Percentiles rank a stretch among this genome's conserved stretches.
phyloP scores from a whole-genome alignment of 2,797 vertebrate species.

The Lagodon rhomboides region DNA sequence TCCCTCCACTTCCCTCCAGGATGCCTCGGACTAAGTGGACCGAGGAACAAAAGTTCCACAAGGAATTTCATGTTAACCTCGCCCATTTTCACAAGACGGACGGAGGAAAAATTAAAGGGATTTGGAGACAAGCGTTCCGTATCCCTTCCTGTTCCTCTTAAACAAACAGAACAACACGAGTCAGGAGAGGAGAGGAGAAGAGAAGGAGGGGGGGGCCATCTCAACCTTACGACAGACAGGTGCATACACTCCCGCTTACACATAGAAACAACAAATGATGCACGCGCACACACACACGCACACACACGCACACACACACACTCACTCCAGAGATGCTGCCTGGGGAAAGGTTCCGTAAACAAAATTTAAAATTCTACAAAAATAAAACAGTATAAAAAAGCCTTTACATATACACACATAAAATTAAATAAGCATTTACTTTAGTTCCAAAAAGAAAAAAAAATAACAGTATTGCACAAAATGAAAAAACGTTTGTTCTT shows the following conservation, averaged over 20 bases:
- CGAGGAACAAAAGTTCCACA: constrained; percentile 22
- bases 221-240: constrained; percentile 44
- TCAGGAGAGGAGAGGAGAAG: constrained; percentile 22
- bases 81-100: constrained; percentile 34
- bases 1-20: constrained; percentile 39
- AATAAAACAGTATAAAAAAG: constrained; percentile 91
- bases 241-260: constrained; percentile 5
- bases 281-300: constrained; percentile 17
- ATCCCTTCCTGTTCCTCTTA: constrained; percentile 36
- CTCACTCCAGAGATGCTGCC: constrained; percentile 87
- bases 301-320: constrained; percentile 54
- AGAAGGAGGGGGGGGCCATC: constrained; percentile 22
- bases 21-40: constrained; percentile 34
- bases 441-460: constrained; percentile 76
- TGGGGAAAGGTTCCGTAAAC: constrained; percentile 90
- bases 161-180: constrained; percentile 22
- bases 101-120: constrained; percentile 12
- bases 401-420: constrained; percentile 75
- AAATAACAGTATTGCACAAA: constrained; percentile 95
- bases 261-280: not conserved
- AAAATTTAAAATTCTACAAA: constrained; percentile 89
- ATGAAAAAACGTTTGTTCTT: constrained; percentile 82
- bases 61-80: constrained; percentile 34
- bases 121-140: constrained; percentile 13
- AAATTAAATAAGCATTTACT: constrained; percentile 92